Percentiles rank a stretch among this genome's conserved stretches.
Conservation (phyloP, 2,113 vertebrate genomes). For the Ursus arctos region DNA sequence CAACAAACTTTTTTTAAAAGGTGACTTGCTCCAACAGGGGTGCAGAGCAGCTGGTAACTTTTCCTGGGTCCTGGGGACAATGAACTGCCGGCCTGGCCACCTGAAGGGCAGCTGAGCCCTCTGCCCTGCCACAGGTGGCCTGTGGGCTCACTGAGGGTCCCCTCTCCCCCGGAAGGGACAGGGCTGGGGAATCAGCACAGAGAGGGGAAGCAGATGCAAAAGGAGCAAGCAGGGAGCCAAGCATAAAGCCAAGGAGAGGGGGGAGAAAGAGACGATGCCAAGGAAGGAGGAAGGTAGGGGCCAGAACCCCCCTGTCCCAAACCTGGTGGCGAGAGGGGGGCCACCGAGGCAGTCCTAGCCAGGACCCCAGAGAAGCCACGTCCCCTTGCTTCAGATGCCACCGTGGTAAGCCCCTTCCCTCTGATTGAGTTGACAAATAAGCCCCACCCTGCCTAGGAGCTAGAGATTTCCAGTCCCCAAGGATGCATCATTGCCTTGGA, state of each 20-base stretch:
- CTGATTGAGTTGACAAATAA: conserved; percentile 67
- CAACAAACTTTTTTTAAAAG: background rate
- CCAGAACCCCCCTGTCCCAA: background rate
- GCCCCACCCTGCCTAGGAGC: background rate
- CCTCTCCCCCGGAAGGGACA: background rate
- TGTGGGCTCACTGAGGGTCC: background rate
- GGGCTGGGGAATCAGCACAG: background rate
- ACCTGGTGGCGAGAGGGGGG: background rate
- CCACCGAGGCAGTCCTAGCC: background rate
- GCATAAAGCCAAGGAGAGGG: background rate
- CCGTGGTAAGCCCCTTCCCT: background rate
- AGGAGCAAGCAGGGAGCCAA: background rate
- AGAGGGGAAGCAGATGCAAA: background rate
- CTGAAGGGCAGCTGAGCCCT: background rate
- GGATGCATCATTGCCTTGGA: conserved; percentile 67
- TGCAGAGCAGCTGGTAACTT: background rate
- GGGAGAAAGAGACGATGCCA: background rate
- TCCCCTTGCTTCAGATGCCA: background rate
- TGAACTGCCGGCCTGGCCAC: background rate
- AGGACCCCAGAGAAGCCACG: no score
- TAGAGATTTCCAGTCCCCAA: conserved; percentile 69
- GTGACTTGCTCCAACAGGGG: background rate
- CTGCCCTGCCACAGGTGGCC: background rate
- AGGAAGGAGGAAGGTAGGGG: background rate
- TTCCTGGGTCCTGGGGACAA: background rate